Evolutionary conservation across 2,888 invertebrate genomes (phyloP), one percentile per base, ranked within the genome.

Genomic region (Spilarctia lutea): DNA sequence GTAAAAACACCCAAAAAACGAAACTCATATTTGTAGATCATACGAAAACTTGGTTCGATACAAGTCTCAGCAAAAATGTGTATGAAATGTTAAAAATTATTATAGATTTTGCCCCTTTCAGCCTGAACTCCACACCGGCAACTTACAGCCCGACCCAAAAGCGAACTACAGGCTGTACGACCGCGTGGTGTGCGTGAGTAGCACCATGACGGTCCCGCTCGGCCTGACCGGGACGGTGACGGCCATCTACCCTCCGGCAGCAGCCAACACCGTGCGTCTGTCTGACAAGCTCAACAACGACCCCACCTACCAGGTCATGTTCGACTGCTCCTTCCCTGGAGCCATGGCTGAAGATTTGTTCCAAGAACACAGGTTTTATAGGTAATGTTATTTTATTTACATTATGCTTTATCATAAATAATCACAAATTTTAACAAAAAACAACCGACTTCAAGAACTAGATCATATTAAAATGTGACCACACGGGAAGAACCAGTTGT

Each of bases 181-280:
- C 94, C 96, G 99, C 71, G 97, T 99, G 68, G 97, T 99, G 8
- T 97, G 98, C 88, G 97, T 98, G 0, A 96, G 97, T 48, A 96
- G 97, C 52, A 97, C 97, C 72, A 97, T 97, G 87, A 96, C 97
- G 1, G 98, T 98, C 27, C 99, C 99, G 0, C 92, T 98, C 10
- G 99, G 99, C 1, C 95, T 97, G 18, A 96, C 97, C 79, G 99
- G 99, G 45, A 99, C 98, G 0, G 96, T 99, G 1, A 97, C 98
- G n/a, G 98, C 97, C 0, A 95, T 97, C 16, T 93, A 81, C 83
- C 93, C 63, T 82, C 89, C 86, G 83, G 89, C 89, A 76, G 89
- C 42, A 86, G 87, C 87, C 89, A 96, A 85, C 90, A 96, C 91
- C 67, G 96, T 88, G 77, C 94, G 92, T 71, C 91, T 94, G 81